These are phyloP conservation scores for Celastrina argiolus DNA, from an alignment of 2,888 invertebrate species.

Conservation along the genomic window DNA sequence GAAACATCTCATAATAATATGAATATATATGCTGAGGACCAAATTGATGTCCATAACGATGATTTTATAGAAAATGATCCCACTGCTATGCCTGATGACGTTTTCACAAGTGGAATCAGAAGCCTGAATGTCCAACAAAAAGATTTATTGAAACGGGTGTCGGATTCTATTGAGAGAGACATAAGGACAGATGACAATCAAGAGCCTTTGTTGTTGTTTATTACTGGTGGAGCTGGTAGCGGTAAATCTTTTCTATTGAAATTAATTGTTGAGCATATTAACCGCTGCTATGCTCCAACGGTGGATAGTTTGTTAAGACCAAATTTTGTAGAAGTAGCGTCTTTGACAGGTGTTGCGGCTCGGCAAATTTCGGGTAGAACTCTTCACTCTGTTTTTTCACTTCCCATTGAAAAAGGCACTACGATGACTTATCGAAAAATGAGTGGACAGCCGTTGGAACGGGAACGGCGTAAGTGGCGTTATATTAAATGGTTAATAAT, in stretches of 20 bases:
- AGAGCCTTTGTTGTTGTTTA: constrained; percentile 25
- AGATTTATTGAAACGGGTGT: neutral
- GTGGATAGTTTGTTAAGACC: constrained; percentile 30
- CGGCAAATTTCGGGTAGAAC: constrained; percentile 36
- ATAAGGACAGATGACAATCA: neutral
- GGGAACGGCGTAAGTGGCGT: no score
- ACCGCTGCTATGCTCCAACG: constrained; percentile 33
- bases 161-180: neutral
- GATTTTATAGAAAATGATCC: no score
- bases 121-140: constrained; percentile 31
- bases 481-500: no score
- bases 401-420: constrained; percentile 38
- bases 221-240: constrained; percentile 39
- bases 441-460: constrained; percentile 32
- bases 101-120: constrained; percentile 29
- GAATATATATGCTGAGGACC: neutral
- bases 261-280: constrained; percentile 38
- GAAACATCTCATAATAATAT: no score
- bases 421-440: constrained; percentile 30
- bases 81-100: constrained; percentile 34
- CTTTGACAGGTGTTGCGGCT: neutral
- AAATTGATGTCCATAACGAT: no score
- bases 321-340: neutral
- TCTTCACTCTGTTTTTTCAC: constrained; percentile 32
- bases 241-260: constrained; percentile 37